These are phyloP conservation scores for Poecilia picta DNA, from an alignment of 2,797 vertebrate species.

Conservation along the genomic window DNA sequence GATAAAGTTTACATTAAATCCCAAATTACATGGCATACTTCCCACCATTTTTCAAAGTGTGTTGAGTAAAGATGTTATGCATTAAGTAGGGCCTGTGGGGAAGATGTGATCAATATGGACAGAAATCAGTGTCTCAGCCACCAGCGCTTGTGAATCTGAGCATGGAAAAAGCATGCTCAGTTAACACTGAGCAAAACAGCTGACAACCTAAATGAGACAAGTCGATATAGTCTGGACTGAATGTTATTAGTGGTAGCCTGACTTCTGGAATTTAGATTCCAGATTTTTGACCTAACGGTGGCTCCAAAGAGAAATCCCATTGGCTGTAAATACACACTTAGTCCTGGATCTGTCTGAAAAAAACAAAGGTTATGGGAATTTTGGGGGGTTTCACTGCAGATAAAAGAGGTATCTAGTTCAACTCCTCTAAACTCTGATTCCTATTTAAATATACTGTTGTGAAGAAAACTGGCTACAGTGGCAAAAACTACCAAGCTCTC, in stretches of 20 bases:
- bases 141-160: not conserved
- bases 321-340: not conserved
- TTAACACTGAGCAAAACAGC: not conserved
- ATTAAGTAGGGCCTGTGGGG: not conserved
- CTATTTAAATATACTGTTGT: not conserved
- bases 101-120: not conserved
- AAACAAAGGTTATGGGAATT: not conserved
- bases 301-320: not conserved
- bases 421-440: not conserved
- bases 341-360: not conserved
- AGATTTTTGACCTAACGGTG: not conserved
- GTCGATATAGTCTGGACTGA: not conserved
- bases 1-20: conserved; percentile 45
- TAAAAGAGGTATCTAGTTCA: conserved; percentile 70
- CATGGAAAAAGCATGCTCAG: not conserved
- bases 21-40: conserved; percentile 1
- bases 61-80: not conserved
- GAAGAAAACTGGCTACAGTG: not conserved
- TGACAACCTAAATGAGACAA: not conserved
- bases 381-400: conserved; percentile 49
- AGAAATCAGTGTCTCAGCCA: conserved; percentile 2
- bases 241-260: not conserved
- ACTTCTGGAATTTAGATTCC: not conserved
- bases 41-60: not conserved
- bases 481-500: not conserved